Percentiles rank a stretch among this genome's conserved stretches.
Conservation (phyloP, 92 coral and sea anemone species). For the Porites cylindrica region DNA sequence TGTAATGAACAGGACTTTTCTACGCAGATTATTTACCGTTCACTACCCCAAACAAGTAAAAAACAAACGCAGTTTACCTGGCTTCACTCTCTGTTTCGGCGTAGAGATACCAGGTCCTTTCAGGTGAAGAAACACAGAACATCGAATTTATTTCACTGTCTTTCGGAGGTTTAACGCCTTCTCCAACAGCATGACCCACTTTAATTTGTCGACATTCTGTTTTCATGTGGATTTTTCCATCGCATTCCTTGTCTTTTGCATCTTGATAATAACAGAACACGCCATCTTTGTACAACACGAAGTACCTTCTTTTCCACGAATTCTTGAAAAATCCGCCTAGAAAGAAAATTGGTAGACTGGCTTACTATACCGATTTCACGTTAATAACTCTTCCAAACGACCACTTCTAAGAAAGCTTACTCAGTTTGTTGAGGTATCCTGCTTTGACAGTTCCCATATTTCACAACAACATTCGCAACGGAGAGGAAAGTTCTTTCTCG, state of each 20-base stretch:
- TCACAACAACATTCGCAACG: neutral
- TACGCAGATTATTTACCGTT: no score
- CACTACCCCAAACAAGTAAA: no score
- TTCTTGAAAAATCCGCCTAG: constrained; percentile 96
- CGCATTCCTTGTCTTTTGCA: constrained; percentile 84
- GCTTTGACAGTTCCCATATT: constrained; percentile 94
- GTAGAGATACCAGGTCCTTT: constrained; percentile 84
- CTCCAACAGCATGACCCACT: constrained; percentile 85
- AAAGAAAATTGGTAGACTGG: neutral
- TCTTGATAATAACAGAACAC: constrained; percentile 92
- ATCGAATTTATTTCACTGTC: constrained; percentile 69
- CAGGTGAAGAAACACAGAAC: constrained; percentile 88
- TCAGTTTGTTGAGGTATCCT: constrained; percentile 91
- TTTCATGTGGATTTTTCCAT: constrained; percentile 90
- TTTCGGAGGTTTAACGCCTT: constrained; percentile 86
- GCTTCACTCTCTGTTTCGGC: constrained; percentile 93
- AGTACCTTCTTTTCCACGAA: constrained; percentile 95
- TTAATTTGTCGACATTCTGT: constrained; percentile 83
- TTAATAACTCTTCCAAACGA: neutral
- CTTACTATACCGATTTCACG: neutral
- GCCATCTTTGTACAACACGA: constrained; percentile 94
- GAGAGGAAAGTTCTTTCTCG: neutral
- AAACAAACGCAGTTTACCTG: constrained; percentile 52
- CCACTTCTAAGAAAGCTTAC: constrained; percentile 52
- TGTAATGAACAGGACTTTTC: no score